Evolutionary conservation across 2,888 invertebrate genomes (phyloP), one percentile per base, ranked within the genome.

Genomic region (Tupiocoris notatus): DNA sequence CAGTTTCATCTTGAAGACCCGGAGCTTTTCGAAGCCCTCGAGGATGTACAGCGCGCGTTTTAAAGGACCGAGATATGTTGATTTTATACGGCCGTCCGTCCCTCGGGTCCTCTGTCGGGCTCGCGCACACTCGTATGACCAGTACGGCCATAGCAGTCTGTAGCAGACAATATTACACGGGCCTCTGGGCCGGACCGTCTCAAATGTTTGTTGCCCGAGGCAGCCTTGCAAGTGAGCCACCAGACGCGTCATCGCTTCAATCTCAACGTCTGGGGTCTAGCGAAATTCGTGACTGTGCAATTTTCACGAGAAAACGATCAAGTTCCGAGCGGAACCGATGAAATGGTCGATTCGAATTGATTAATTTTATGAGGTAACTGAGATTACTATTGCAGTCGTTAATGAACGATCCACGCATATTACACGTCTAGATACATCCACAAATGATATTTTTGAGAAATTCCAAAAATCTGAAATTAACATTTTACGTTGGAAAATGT

Each of bases 71-170:
- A 63, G 73, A 73, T 73, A 73, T 73, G 73, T 73, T 73, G 73
- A 77, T 70, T 71, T 70, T 77, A 77, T 77, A 71, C 71, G 64
- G 64, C 65, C 74, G 74, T 74, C 74, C 67, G 39, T 39, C 39
- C 39, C 39, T 39, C 39, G 39, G 39, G 39, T 39, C 39, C 39
- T 39, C 39, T 39, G 39, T 57, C 56, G 64, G 64, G 22, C 17
- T 21, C 21, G 1, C 54, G 54, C 64, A 58, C 64, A 64, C 74
- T n/a, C n/a, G n/a, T n/a, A n/a, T n/a, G 39, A 39, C 39, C 22
- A 58, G 18, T 59, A 70, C 59, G 70, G 59, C 70, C 70, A 70
- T 24, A 58, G 59, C 22, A 39, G 39, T 39, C 39, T 39, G 58
- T 59, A 70, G 59, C 70, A 23, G 70, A 25, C 70, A 70, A 70